Evolutionary conservation across 1,140 invertebrate species (phyloP).

Genomic region (Mya arenaria): DNA sequence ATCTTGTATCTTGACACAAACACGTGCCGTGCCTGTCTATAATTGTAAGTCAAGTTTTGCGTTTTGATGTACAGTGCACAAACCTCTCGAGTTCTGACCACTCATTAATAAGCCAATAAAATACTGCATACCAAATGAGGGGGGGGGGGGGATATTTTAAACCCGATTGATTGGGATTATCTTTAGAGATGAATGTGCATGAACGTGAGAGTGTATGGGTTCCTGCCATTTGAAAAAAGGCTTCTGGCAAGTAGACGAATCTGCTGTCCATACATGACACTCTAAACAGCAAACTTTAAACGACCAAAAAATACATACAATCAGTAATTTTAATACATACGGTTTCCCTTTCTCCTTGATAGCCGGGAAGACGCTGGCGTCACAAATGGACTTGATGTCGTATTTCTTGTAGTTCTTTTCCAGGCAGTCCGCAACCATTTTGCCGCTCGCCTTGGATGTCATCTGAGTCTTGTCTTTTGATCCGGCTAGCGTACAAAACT

Average conservation of each 20-base stretch:
- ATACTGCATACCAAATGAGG: too few species aligned
- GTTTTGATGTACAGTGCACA: too few species aligned
- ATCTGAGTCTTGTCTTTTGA: constrained; percentile 10
- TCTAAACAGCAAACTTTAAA: neutral
- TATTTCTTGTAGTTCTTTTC: constrained; percentile 1
- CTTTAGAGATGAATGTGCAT: neutral
- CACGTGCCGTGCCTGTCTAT: too few species aligned
- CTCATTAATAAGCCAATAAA: too few species aligned
- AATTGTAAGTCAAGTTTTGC: too few species aligned
- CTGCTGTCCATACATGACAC: neutral
- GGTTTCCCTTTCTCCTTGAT: constrained; percentile 26
- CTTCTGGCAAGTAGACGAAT: neutral
- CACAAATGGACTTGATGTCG: neutral
- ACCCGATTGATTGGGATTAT: neutral
- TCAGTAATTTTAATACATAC: neutral
- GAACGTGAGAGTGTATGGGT: neutral
- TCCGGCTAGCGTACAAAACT: constrained; percentile 17
- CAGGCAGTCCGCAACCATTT: constrained; percentile 26
- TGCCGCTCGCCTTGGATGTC: constrained; percentile 29
- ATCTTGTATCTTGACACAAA: too few species aligned
- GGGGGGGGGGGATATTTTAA: too few species aligned
- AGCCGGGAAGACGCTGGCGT: constrained; percentile 30
- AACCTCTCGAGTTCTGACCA: too few species aligned
- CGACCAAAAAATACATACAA: neutral
- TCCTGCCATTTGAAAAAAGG: constrained; percentile 8